These are phyloP conservation scores for Lycia hirtaria DNA, from an alignment of 2,888 invertebrate genomes.

Conservation along the genomic window DNA sequence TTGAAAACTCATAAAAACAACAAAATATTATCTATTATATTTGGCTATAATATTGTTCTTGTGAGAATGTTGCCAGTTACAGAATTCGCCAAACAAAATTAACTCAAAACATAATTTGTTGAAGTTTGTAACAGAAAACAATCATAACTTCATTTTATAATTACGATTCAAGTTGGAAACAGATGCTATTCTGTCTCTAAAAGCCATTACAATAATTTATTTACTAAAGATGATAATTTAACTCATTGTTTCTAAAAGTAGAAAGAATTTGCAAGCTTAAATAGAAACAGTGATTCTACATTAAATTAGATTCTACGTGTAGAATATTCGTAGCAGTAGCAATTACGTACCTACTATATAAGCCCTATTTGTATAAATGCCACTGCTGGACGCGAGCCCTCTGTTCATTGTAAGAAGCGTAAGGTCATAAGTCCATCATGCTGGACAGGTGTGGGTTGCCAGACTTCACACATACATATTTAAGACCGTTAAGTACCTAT, in stretches of 20 bases:
- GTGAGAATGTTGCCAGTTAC: constrained; percentile 72
- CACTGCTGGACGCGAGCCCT: too few species aligned
- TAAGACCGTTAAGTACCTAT: too few species aligned
- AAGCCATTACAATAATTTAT: constrained; percentile 4
- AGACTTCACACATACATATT: too few species aligned
- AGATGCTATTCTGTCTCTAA: constrained; percentile 15
- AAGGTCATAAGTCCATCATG: too few species aligned
- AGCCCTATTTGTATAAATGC: too few species aligned
- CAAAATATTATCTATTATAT: neutral
- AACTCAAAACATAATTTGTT: constrained; percentile 16
- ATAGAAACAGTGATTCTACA: too few species aligned
- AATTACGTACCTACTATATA: neutral
- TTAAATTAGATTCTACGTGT: too few species aligned
- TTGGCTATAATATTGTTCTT: neutral
- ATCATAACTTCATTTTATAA: constrained; percentile 23
- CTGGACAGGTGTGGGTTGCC: too few species aligned
- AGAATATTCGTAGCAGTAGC: neutral
- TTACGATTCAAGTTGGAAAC: constrained; percentile 10
- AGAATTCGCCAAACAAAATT: constrained; percentile 17
- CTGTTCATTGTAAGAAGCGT: too few species aligned
- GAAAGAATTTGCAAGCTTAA: neutral
- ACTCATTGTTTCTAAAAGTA: neutral
- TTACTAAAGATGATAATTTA: constrained; percentile 3
- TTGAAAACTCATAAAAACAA: neutral
- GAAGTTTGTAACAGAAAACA: constrained; percentile 23